These are phyloP conservation scores for Turnix velox DNA, from an alignment of 2,113 vertebrate genomes.

Conservation along the genomic window DNA sequence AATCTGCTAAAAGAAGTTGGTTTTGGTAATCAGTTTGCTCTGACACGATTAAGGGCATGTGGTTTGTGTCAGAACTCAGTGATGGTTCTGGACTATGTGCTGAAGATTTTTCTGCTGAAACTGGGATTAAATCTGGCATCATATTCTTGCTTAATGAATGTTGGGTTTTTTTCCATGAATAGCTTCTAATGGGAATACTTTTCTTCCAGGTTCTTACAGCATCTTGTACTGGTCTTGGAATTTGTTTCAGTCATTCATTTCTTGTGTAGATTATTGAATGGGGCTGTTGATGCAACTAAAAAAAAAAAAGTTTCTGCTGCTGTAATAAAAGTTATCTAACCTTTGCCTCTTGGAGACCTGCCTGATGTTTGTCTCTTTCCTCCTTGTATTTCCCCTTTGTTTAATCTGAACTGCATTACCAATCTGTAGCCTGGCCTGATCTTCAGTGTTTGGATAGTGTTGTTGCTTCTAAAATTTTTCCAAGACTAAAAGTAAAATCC, in stretches of 20 bases:
- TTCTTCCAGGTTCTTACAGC: slow-evolving; percentile 4
- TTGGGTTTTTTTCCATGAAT: background rate
- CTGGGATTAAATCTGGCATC: background rate
- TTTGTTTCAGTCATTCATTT: slow-evolving; percentile 21
- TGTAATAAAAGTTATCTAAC: slow-evolving; percentile 42
- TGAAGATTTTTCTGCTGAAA: slow-evolving; percentile 12
- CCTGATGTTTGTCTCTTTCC: slow-evolving; percentile 48
- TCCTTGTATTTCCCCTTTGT: slow-evolving; percentile 10
- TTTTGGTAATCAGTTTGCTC: background rate
- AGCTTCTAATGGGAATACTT: slow-evolving; percentile 19
- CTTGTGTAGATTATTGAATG: slow-evolving; percentile 29
- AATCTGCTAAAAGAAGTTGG: background rate
- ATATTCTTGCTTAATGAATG: background rate
- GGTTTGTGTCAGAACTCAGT: background rate
- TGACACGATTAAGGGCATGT: background rate
- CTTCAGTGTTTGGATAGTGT: background rate
- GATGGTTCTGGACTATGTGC: background rate
- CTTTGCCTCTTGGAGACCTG: slow-evolving; percentile 28
- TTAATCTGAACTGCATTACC: background rate
- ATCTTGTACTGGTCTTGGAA: slow-evolving; percentile 8
- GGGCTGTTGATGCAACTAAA: slow-evolving; percentile 36
- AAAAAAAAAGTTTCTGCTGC: slow-evolving; percentile 43
- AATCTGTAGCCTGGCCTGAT: background rate
- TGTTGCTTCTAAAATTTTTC: background rate
- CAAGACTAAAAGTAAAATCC: background rate